Evolutionary conservation across 2,888 invertebrate species (phyloP).

Genomic region (Brachypterus glaber): DNA sequence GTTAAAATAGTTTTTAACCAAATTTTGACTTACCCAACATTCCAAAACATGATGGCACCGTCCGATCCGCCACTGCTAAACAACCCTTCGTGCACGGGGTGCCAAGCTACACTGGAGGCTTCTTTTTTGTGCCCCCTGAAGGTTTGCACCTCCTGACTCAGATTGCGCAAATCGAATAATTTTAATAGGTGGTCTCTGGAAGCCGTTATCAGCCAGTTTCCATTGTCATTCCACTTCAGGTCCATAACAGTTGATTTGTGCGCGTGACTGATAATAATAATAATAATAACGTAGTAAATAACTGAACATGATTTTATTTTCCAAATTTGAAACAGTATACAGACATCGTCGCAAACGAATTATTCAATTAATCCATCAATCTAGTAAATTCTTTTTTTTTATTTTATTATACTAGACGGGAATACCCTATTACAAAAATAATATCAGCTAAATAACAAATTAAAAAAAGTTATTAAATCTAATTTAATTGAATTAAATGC

Average conservation of each 20-base stretch:
- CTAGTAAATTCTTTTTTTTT: no score
- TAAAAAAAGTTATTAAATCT: no score
- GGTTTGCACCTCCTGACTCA: constrained; percentile 90
- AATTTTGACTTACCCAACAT: constrained; percentile 66
- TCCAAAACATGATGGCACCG: constrained; percentile 98
- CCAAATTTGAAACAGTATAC: no score
- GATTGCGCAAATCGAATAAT: constrained; percentile 92
- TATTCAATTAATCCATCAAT: no score
- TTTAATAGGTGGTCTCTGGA: constrained; percentile 95
- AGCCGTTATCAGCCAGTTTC: constrained; percentile 98
- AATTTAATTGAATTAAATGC: no score
- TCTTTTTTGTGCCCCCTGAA: constrained; percentile 99
- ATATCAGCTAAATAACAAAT: no score
- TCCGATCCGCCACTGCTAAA: constrained; percentile 98
- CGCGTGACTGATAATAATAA: constrained; percentile 63
- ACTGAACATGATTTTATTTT: no score
- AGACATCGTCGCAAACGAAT: no score
- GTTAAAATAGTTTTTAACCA: neutral
- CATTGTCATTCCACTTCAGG: constrained; percentile 98
- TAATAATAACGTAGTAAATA: no score
- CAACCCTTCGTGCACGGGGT: constrained; percentile 93
- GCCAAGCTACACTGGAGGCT: constrained; percentile 95
- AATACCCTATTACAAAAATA: no score
- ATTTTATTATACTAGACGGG: no score
- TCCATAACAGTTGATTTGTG: constrained; percentile 99